phyloP scores from a whole-genome alignment of 2,797 vertebrate genomes.

The Pipistrellus pipistrellus region DNA sequence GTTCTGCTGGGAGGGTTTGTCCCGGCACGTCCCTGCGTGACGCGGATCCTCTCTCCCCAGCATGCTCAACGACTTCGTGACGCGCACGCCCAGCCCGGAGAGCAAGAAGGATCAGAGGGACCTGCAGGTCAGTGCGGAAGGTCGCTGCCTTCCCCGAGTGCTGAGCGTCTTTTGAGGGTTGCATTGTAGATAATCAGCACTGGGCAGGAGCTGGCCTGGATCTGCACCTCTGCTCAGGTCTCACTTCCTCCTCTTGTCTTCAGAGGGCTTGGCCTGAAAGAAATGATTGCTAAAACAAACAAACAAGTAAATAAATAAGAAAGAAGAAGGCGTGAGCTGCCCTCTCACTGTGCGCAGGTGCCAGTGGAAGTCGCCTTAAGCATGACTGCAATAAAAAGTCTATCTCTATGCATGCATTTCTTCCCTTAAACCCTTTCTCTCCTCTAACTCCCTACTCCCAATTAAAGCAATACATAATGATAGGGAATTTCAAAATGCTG shows the following conservation, averaged over 20 bases:
- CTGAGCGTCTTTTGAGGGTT: rapidly evolving
- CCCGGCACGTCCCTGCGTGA: slow-evolving; percentile 49
- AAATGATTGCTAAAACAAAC: too few species aligned
- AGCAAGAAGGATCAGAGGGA: slow-evolving; percentile 97
- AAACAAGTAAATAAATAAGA: too few species aligned
- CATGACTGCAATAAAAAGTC: neutral
- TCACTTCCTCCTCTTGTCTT: neutral
- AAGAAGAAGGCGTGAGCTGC: too few species aligned
- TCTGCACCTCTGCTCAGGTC: neutral
- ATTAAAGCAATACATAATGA: neutral
- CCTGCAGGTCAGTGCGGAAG: slow-evolving; percentile 92
- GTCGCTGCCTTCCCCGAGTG: rapidly evolving
- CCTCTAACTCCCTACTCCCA: too few species aligned
- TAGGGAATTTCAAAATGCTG: neutral
- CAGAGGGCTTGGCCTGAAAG: neutral
- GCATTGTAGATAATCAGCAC: rapidly evolving
- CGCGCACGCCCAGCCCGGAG: slow-evolving; percentile 94
- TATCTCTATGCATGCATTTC: neutral
- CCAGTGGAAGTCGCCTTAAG: neutral
- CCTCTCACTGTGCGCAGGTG: rapidly evolving
- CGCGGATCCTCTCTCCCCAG: slow-evolving; percentile 87
- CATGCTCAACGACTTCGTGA: slow-evolving; percentile 96
- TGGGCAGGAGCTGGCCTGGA: neutral
- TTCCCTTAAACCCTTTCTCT: neutral
- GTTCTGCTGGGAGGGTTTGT: neutral